A percentile compares a stretch with the other conserved stretches of the same genome.
phyloP scores from a whole-genome alignment of 64 coral and sea anemone species.

The Stichodactyla mertensii region DNA sequence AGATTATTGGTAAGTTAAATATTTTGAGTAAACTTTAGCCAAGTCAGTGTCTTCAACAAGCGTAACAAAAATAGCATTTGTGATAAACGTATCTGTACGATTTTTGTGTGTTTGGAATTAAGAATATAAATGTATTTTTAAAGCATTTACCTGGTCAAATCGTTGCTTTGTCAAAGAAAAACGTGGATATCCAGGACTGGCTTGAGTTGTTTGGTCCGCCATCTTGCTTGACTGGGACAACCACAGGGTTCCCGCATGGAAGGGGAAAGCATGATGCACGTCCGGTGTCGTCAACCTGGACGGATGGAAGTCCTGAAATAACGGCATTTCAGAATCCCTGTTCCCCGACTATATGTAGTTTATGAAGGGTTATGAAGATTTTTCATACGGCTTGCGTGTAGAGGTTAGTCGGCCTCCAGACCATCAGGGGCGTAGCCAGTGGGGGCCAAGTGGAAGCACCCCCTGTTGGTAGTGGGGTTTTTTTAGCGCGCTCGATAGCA shows the following conservation, averaged over 20 bases:
- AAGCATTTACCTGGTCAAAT: constrained; percentile 42
- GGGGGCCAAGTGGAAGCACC: too few species aligned
- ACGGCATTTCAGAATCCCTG: too few species aligned
- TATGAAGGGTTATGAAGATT: too few species aligned
- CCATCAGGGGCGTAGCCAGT: too few species aligned
- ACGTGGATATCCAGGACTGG: constrained; percentile 28
- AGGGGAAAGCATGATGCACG: too few species aligned
- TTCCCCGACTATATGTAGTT: too few species aligned
- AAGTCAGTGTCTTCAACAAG: neutral
- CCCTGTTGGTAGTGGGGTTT: too few species aligned
- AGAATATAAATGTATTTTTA: neutral
- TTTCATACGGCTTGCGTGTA: too few species aligned
- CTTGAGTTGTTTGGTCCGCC: constrained; percentile 13
- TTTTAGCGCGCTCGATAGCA: too few species aligned
- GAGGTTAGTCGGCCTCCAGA: too few species aligned
- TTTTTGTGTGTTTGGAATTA: neutral
- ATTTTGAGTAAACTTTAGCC: neutral
- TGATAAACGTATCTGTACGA: neutral
- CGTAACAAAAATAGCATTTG: neutral
- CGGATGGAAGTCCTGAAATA: too few species aligned
- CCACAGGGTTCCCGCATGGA: neutral
- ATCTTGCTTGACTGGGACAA: constrained; percentile 7
- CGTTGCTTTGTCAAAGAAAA: constrained; percentile 42
- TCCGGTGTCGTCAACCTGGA: too few species aligned
- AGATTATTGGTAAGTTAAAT: neutral